Percentiles rank a stretch among this genome's conserved stretches.
Conservation (phyloP, 2,888 invertebrate genomes). For the Zaprionus obscuricornis region DNA sequence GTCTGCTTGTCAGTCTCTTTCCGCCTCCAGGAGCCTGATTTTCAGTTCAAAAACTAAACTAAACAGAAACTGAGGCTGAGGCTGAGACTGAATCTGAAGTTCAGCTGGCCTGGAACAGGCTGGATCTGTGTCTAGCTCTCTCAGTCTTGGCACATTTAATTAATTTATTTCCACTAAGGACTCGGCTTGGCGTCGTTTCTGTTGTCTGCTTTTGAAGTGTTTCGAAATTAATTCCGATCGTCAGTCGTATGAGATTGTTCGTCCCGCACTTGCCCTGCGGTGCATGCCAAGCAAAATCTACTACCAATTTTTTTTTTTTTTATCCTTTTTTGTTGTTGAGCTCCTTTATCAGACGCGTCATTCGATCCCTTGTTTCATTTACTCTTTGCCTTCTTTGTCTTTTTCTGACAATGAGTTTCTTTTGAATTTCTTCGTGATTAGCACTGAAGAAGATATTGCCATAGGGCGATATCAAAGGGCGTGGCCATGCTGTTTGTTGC, state of each 20-base stretch:
- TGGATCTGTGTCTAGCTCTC: slow-evolving; percentile 8
- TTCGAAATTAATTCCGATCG: slow-evolving; percentile 79
- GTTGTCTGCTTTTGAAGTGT: slow-evolving; percentile 74
- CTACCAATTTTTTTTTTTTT: slow-evolving; percentile 42
- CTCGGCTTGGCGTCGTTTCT: slow-evolving; percentile 49
- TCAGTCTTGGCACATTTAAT: slow-evolving; percentile 67
- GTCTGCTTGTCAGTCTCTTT: slow-evolving; percentile 24
- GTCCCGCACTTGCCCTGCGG: slow-evolving; percentile 52
- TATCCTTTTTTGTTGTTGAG: slow-evolving; percentile 51
- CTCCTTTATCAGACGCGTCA: slow-evolving; percentile 61
- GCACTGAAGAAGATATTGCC: slow-evolving; percentile 62
- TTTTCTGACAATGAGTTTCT: slow-evolving; percentile 38
- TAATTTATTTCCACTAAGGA: slow-evolving; percentile 71
- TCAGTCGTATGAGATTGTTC: slow-evolving; percentile 50
- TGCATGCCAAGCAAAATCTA: slow-evolving; percentile 54
- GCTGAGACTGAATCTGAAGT: slow-evolving; percentile 5
- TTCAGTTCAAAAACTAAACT: slow-evolving; percentile 8
- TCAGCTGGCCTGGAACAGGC: neutral
- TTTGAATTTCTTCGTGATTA: slow-evolving; percentile 76
- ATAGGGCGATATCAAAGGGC: slow-evolving; percentile 52
- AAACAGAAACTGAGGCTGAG: slow-evolving; percentile 3
- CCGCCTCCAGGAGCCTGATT: slow-evolving; percentile 55
- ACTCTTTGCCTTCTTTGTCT: neutral
- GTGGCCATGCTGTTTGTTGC: slow-evolving; percentile 41
- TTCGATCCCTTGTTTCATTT: slow-evolving; percentile 33